Percentiles rank a stretch among this genome's conserved stretches.
These are phyloP conservation scores for Drosophila paramelanica DNA, from an alignment of 2,888 invertebrate genomes.

Conservation along the genomic window DNA sequence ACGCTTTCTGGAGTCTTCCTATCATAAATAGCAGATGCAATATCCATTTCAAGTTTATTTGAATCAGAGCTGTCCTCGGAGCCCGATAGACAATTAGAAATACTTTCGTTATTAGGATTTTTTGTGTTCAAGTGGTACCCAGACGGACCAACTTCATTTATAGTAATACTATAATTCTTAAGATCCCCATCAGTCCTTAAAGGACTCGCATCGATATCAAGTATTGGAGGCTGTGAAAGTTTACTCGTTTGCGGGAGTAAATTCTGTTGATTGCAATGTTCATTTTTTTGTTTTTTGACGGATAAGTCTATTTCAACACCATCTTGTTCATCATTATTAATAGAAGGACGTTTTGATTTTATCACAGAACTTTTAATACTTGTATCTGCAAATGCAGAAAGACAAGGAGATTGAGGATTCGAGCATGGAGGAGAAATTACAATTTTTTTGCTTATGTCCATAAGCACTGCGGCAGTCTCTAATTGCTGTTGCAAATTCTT, in stretches of 20 bases:
- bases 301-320: conserved; percentile 78
- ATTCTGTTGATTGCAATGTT: conserved; percentile 58
- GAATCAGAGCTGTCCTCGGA: conserved; percentile 87
- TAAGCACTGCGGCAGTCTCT: conserved; percentile 85
- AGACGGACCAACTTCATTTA: conserved; percentile 56
- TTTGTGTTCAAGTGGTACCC: conserved; percentile 49
- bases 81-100: conserved; percentile 83
- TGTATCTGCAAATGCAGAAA: conserved; percentile 77
- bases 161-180: conserved; percentile 74
- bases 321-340: conserved; percentile 69
- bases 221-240: conserved; percentile 62
- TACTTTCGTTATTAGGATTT: conserved; percentile 52
- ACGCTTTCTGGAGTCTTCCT: conserved; percentile 83
- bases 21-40: conserved; percentile 65
- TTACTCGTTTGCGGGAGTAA: conserved; percentile 46
- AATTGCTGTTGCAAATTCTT: conserved; percentile 83
- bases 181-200: conserved; percentile 55
- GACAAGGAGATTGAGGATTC: conserved; percentile 83
- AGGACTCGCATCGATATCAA: conserved; percentile 57
- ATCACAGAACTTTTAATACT: conserved; percentile 85
- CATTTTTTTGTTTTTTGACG: conserved; percentile 72
- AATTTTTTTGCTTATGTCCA: conserved; percentile 85
- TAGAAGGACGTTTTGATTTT: conserved; percentile 83
- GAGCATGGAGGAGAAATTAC: conserved; percentile 85
- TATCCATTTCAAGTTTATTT: conserved; percentile 76